A percentile compares a stretch with the other conserved stretches of the same genome.
Evolutionary conservation across 2,888 invertebrate species (phyloP).

Genomic region (Trachelus iudaicus): DNA sequence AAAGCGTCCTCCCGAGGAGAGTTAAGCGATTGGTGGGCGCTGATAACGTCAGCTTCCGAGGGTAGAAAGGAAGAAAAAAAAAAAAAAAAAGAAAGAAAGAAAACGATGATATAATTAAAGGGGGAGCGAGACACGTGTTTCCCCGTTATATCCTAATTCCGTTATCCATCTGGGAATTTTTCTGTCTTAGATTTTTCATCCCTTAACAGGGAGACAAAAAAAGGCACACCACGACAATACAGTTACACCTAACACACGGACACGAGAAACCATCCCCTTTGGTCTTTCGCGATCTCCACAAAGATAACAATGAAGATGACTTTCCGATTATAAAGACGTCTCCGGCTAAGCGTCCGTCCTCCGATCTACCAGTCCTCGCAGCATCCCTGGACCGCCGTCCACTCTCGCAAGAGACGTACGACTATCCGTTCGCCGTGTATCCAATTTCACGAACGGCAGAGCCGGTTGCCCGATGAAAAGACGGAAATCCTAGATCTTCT

Average conservation of each 20-base stretch:
- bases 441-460: conserved; percentile 2
- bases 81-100: background rate
- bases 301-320: background rate
- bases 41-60: background rate
- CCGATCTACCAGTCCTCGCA: background rate
- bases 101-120: background rate
- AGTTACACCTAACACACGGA: no score
- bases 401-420: background rate
- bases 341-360: background rate
- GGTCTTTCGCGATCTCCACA: background rate
- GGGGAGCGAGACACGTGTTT: background rate
- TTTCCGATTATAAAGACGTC: background rate
- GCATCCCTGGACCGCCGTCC: background rate
- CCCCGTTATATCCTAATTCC: background rate
- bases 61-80: background rate
- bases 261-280: background rate
- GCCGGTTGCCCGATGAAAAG: background rate
- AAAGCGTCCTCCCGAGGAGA: background rate
- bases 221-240: no score
- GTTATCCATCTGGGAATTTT: background rate
- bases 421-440: conserved; percentile 11
- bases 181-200: background rate
- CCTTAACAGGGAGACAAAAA: background rate
- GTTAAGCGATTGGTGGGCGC: background rate
- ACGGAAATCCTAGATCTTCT: conserved; percentile 5